Percentiles rank a stretch among this genome's conserved stretches.
These are phyloP conservation scores for Anisognathus igniventris DNA, from an alignment of 2,797 vertebrate genomes.

Conservation along the genomic window DNA sequence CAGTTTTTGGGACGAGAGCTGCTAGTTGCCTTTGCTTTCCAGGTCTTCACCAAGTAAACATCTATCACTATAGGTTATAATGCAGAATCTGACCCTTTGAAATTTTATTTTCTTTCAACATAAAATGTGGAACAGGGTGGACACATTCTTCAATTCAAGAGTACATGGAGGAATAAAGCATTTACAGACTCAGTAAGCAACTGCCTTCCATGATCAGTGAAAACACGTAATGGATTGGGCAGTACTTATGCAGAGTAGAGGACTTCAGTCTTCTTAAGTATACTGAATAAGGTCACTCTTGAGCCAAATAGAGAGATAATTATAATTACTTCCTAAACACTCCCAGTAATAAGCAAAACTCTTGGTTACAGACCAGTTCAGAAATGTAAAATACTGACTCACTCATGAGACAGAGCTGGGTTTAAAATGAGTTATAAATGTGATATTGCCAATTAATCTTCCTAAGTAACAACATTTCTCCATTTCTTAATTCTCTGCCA, in stretches of 20 bases:
- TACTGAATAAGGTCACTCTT: background rate
- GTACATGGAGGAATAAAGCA: background rate
- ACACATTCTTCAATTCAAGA: background rate
- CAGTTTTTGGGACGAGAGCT: background rate
- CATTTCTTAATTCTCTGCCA: background rate
- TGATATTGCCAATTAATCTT: background rate
- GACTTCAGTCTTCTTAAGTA: background rate
- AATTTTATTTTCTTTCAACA: background rate
- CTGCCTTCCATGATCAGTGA: background rate
- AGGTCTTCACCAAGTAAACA: background rate
- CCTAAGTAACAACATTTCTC: background rate
- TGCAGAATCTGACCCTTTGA: background rate
- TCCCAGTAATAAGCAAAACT: background rate
- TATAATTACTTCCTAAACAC: background rate
- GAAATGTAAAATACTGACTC: background rate
- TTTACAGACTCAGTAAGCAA: background rate
- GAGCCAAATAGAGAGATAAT: background rate
- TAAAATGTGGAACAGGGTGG: background rate
- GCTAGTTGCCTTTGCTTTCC: background rate
- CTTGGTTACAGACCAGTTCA: background rate
- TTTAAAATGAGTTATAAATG: background rate
- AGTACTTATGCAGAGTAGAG: accelerated
- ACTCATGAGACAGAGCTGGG: background rate
- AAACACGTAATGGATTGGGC: accelerated
- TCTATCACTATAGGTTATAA: background rate